Conservation (phyloP, 2,888 invertebrate species). For the Nyleta sp. region DNA sequence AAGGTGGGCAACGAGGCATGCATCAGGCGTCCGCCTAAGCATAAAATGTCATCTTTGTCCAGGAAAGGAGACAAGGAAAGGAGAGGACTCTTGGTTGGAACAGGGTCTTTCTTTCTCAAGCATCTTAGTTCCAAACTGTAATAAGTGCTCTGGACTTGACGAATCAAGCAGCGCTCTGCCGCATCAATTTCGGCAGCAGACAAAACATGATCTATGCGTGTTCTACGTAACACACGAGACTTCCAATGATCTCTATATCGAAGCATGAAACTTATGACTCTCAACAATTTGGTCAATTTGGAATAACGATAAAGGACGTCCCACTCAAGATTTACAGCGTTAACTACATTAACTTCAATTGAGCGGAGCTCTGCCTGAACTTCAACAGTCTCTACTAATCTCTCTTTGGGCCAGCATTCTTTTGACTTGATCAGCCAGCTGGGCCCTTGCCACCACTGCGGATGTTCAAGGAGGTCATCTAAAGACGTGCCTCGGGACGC, state of each 20-base stretch:
- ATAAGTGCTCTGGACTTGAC: background rate
- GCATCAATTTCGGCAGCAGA: background rate
- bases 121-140: background rate
- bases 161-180: background rate
- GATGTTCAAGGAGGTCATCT: background rate
- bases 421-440: background rate
- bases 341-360: no score
- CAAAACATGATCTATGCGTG: background rate
- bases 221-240: background rate
- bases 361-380: no score
- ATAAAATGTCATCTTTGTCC: background rate
- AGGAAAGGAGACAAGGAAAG: background rate
- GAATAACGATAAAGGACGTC: no score
- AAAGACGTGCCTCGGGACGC: background rate
- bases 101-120: background rate
- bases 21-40: background rate
- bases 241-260: background rate
- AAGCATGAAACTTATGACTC: background rate
- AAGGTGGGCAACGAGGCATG: background rate
- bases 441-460: constrained; percentile 2
- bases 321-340: no score
- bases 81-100: background rate
- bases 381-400: no score
- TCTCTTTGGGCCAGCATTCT: constrained; percentile 4
- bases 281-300: no score